These are phyloP conservation scores for Beroe ovata DNA, from an alignment of 37 sponge, comb jelly and placozoan genomes.

Conservation along the genomic window DNA sequence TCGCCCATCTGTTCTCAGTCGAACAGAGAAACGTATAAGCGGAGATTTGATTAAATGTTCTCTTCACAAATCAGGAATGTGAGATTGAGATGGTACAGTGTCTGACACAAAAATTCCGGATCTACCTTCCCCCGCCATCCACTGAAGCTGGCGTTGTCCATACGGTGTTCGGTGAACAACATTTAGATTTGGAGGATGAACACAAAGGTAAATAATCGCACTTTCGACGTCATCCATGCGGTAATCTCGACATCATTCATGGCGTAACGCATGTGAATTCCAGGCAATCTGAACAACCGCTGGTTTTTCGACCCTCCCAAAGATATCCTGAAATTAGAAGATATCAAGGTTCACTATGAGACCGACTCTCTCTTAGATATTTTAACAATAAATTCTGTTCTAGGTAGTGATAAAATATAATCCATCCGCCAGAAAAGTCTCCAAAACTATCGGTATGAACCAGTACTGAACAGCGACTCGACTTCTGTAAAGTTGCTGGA, in stretches of 20 bases:
- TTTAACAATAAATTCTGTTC: too few relatives aligned
- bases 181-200: background rate
- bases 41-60: too few relatives aligned
- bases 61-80: conserved; percentile 44
- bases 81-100: background rate
- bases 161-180: conserved; percentile 34
- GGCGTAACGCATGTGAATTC: too few relatives aligned
- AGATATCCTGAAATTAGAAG: background rate
- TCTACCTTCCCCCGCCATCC: conserved; percentile 3
- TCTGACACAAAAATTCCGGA: background rate
- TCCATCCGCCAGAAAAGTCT: too few relatives aligned
- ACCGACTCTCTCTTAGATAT: too few relatives aligned
- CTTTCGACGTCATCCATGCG: too few relatives aligned
- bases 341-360: conserved; percentile 7
- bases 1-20: too few relatives aligned
- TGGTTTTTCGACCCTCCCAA: conserved; percentile 45
- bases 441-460: too few relatives aligned
- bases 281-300: conserved; percentile 46
- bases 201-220: conserved; percentile 1
- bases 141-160: background rate
- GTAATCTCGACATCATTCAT: too few relatives aligned
- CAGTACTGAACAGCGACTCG: background rate
- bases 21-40: too few relatives aligned
- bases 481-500: background rate
- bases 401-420: too few relatives aligned